A percentile compares a stretch with the other conserved stretches of the same genome.
Evolutionary conservation across 2,888 invertebrate genomes (phyloP).

Genomic region (Patella depressa): DNA sequence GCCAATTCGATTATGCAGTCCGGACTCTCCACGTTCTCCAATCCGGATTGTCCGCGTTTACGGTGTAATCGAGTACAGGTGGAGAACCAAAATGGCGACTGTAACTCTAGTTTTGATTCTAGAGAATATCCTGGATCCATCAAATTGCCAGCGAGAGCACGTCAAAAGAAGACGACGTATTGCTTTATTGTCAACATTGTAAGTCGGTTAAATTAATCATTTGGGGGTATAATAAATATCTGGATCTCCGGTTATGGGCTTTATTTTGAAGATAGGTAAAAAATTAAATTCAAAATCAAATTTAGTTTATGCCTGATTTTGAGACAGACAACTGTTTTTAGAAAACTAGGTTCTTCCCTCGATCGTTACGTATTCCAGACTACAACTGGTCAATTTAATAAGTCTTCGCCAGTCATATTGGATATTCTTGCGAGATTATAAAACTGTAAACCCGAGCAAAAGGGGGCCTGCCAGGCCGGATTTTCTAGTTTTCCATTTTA

Average conservation of each 20-base stretch:
- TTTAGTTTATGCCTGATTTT: slow-evolving; percentile 6
- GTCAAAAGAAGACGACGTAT: slow-evolving; percentile 1
- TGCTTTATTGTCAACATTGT: slow-evolving; percentile 3
- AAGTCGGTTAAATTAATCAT: slow-evolving; percentile 1
- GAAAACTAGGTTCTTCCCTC: background rate
- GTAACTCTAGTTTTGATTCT: background rate
- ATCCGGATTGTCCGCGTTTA: slow-evolving; percentile 5
- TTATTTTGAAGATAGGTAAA: background rate
- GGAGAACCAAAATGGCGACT: background rate
- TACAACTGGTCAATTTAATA: background rate
- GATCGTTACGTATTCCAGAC: no score
- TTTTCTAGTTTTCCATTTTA: background rate
- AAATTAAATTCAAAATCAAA: background rate
- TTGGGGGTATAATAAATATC: background rate
- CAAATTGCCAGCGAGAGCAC: background rate
- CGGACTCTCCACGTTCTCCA: background rate
- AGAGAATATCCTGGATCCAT: slow-evolving; percentile 6
- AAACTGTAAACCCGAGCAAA: background rate
- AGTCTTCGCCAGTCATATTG: background rate
- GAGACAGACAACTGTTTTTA: slow-evolving; percentile 3
- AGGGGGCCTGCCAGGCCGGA: background rate
- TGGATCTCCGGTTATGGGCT: slow-evolving; percentile 6
- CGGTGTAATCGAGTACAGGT: background rate
- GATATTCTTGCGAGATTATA: slow-evolving; percentile 1
- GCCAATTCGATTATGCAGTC: background rate